Base-by-base conservation (phyloP, 1,140 invertebrate genomes). In the Bombus breviceps region DNA sequence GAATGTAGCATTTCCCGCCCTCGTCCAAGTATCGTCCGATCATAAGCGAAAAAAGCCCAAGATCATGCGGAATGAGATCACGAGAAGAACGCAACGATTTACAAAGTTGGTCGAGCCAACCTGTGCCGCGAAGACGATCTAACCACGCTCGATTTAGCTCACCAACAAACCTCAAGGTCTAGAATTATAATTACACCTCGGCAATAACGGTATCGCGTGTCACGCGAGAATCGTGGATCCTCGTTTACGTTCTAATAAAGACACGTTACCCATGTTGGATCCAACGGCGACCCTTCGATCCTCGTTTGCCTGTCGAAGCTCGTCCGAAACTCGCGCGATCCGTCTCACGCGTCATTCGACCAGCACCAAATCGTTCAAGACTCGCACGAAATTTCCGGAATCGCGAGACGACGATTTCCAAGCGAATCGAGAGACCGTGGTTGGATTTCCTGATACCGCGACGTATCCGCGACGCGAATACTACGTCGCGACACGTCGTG, bases 161-260 rank as follows among this genome's bases (percentile, higher is more conserved):
- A 68, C 32, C 57, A 37, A 37, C 64, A 9, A 18, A 32, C 10
- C 12, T 53, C 83, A 85, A 85, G 83, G 83, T 80, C 62, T 22
- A 32, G n/a, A 15, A 85, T 85, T 80, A 47, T 85, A 85, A 85
- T 85, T 80, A 59, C 68, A 28, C 28, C 73, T 28, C 25, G 82
- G 34, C 39, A 72, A 85, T 85, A 77, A 85, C 34, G 32, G 82
- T 47, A 83, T 78, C 82, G 83, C 76, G 83, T 85, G 83, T 59
- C 83, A 72, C 53, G 76, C n/a, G 32, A 64, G 37, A 34, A 71
- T 78, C 47, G 39, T 13, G 12, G 77, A 53, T 80, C 57, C 47
- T 68, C 78, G 15, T 53, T 43, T 72, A 39, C 62, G 53, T 53
- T 72, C 2, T 34, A 34, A 64, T 71, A 28, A 53, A 47, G 28